Evolutionary conservation across 2,888 invertebrate species (phyloP), one percentile per base, ranked within the genome.

Genomic region (Seira ritae): DNA sequence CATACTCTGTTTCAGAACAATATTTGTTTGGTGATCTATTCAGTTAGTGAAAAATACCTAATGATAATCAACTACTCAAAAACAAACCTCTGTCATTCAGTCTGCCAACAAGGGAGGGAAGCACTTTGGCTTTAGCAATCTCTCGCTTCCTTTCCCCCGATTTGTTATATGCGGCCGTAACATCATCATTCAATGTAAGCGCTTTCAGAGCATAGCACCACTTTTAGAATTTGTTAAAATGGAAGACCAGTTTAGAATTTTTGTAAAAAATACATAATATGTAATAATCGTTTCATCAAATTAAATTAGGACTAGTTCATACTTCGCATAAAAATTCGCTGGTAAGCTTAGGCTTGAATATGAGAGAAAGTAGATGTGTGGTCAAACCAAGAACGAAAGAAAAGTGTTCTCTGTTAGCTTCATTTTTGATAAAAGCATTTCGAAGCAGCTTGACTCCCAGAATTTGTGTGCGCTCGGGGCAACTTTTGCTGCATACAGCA

Each of bases 131-230:
- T 15, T 79, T 65, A 22, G 72, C 69, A n/a, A 88, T 67, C 10
- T 78, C 22, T 20, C 78, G 71, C 23, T 87, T 88, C 22, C 89
- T 67, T 75, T 88, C 88, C 8, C 84, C 68, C n/a, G 86, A 70
- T 67, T 84, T 80, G 72, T 89, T 89, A 68, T 84, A 86, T 1
- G 80, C 65, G n/a, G 84, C 86, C n/a, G 82, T 72, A 15, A 22
- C 55, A 69, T 89, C 89, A 68, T 89, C 88, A 65, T 62, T 81
- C 1, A 87, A 73, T 60, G 84, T 60, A n/a, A 88, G 60, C 1
- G 87, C 75, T 68, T 86, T 86, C 23, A 87, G 20, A 12, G 88
- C 77, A 42, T 80, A 78, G 73, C 88, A 87, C 87, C 87, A 89
- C 89, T 89, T 68, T 12, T 2, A 4, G 31, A 24, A 31, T 31